These are phyloP conservation scores for Omphaloscelis lunosa DNA, from an alignment of 2,888 invertebrate genomes.

Conservation along the genomic window DNA sequence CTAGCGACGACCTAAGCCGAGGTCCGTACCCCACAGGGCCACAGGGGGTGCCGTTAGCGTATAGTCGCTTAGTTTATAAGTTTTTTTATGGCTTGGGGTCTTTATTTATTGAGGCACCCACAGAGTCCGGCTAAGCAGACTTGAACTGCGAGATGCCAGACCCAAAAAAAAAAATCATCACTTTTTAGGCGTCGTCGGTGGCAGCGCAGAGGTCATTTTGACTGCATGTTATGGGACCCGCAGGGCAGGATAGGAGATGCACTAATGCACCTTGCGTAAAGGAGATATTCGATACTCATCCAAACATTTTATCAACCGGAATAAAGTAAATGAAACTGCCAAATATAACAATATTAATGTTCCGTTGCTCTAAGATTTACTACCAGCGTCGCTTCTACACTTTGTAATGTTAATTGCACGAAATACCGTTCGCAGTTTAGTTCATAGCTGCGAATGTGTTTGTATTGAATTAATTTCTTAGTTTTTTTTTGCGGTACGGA, in stretches of 20 bases:
- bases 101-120: too few species aligned
- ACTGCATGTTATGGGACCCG: background rate
- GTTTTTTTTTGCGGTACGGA: slow-evolving; percentile 47
- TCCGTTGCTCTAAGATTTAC: slow-evolving; percentile 41
- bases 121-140: too few species aligned
- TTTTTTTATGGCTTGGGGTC: too few species aligned
- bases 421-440: slow-evolving; percentile 64
- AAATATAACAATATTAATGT: slow-evolving; percentile 48
- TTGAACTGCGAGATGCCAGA: too few species aligned
- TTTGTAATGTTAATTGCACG: slow-evolving; percentile 63
- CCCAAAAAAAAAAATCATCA: too few species aligned
- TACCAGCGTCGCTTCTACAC: slow-evolving; percentile 27
- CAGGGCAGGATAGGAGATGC: background rate
- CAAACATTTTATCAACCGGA: slow-evolving; percentile 4
- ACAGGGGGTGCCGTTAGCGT: too few species aligned
- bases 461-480: slow-evolving; percentile 62
- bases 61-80: too few species aligned
- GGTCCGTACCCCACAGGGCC: too few species aligned
- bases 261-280: background rate
- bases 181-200: background rate
- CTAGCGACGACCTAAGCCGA: too few species aligned
- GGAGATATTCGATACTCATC: background rate
- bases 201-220: background rate
- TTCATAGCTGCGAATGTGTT: slow-evolving; percentile 57
- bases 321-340: slow-evolving; percentile 31